Evolutionary conservation across 2,888 invertebrate species (phyloP).

Genomic region (Drosophila helvetica): DNA sequence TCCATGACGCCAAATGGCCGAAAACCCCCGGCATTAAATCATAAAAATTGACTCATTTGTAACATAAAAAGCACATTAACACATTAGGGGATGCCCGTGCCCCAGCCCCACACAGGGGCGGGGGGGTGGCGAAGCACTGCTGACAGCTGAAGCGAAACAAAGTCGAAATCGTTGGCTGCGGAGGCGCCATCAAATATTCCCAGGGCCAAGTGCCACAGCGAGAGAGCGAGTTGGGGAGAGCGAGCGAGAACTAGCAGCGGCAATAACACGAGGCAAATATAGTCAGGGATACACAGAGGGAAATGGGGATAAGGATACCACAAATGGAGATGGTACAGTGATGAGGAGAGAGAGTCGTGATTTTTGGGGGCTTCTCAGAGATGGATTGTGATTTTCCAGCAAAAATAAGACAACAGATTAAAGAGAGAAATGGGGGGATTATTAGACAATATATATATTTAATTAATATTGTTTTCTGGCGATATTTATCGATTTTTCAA

Average conservation of each 20-base stretch:
- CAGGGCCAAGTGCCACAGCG: slow-evolving; percentile 39
- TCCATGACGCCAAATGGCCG: slow-evolving; percentile 47
- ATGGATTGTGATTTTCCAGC: not conserved
- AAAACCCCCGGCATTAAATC: slow-evolving; percentile 72
- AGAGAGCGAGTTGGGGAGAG: not conserved
- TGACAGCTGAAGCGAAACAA: slow-evolving; percentile 65
- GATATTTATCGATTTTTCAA: no score
- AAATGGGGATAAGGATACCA: slow-evolving; percentile 17
- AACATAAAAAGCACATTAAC: slow-evolving; percentile 82
- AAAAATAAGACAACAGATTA: no score
- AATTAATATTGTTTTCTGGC: no score
- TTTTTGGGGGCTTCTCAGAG: not conserved
- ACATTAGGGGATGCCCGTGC: slow-evolving; percentile 59
- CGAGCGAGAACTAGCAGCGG: slow-evolving; percentile 24
- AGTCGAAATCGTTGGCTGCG: slow-evolving; percentile 26
- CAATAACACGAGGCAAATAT: slow-evolving; percentile 21
- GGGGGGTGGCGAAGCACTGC: slow-evolving; percentile 22
- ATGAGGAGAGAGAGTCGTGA: not conserved
- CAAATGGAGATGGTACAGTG: not conserved
- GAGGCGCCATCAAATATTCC: slow-evolving; percentile 37
- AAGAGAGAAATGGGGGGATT: no score
- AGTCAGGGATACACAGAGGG: slow-evolving; percentile 4
- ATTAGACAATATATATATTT: no score
- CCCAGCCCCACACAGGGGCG: not conserved
- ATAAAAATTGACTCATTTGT: slow-evolving; percentile 82